Conservation (phyloP, 2,888 invertebrate genomes). For the Seira sanloemensis region DNA sequence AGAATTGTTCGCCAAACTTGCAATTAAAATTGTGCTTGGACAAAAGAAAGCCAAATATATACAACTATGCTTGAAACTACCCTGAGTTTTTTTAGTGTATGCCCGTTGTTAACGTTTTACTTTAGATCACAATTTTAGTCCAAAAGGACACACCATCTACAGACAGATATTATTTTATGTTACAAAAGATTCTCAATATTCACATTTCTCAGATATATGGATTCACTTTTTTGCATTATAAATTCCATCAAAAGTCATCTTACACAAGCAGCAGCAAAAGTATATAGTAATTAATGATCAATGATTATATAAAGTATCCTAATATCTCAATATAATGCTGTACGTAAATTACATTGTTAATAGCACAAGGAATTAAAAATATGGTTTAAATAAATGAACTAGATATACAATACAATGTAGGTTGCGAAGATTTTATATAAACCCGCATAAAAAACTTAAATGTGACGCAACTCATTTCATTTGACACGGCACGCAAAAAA, state of each 20-base stretch:
- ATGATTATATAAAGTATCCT: too few species aligned
- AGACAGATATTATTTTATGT: not conserved
- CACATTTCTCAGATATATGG: not conserved
- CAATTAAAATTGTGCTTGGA: not conserved
- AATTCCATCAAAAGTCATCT: too few species aligned
- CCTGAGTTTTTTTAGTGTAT: not conserved
- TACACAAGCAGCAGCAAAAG: not conserved
- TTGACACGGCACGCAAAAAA: not conserved
- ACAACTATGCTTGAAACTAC: not conserved
- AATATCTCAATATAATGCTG: not conserved
- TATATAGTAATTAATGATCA: not conserved
- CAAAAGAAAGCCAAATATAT: not conserved
- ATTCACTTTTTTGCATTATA: too few species aligned
- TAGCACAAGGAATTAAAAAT: slow-evolving; percentile 62
- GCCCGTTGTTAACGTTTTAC: not conserved
- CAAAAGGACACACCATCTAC: not conserved
- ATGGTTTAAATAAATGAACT: slow-evolving; percentile 42
- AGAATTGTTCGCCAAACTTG: not conserved
- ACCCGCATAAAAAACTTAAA: not conserved
- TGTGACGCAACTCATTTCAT: not conserved
- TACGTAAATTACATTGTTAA: not conserved
- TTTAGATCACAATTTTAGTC: not conserved
- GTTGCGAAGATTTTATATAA: slow-evolving; percentile 20
- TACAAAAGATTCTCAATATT: too few species aligned
- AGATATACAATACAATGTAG: slow-evolving; percentile 41